phyloP scores from a whole-genome alignment of 2,797 vertebrate genomes.

The Pipistrellus pipistrellus region DNA sequence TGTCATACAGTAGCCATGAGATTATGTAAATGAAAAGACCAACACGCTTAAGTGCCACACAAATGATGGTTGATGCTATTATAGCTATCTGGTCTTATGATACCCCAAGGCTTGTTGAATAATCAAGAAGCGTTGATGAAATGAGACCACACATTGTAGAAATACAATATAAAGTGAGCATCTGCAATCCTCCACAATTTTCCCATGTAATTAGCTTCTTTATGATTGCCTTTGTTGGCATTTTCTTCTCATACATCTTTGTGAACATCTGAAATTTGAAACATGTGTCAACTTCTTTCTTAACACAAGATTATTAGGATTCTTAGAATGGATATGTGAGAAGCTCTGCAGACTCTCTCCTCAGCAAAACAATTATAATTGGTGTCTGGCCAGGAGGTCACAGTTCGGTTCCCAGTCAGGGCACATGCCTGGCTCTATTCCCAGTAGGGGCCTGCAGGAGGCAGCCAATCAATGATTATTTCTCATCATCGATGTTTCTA shows the following conservation, averaged over 20 bases:
- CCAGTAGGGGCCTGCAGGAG: too few species aligned
- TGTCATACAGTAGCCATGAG: conserved; percentile 7
- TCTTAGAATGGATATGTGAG: background rate
- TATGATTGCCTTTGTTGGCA: conserved; percentile 10
- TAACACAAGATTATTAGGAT: background rate
- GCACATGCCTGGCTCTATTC: too few species aligned
- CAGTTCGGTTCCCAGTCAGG: too few species aligned
- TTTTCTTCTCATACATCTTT: background rate
- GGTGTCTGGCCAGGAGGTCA: background rate
- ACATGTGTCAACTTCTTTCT: background rate
- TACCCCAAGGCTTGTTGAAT: conserved; percentile 50
- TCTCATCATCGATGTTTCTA: too few species aligned
- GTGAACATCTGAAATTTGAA: conserved; percentile 43
- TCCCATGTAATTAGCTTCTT: background rate
- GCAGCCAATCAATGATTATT: too few species aligned
- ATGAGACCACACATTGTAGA: conserved; percentile 66
- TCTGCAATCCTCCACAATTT: conserved; percentile 28
- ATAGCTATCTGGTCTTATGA: conserved; percentile 68
- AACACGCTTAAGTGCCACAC: conserved; percentile 65
- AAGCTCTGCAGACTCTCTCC: background rate
- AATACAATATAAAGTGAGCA: conserved; percentile 46
- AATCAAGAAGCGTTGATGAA: conserved; percentile 70
- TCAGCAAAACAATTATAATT: conserved; percentile 34
- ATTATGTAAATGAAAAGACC: conserved; percentile 76
- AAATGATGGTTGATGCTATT: conserved; percentile 63